Evolutionary conservation across 2,888 invertebrate genomes (phyloP), one percentile per base, ranked within the genome.

Genomic region (Pollenia amentaria): DNA sequence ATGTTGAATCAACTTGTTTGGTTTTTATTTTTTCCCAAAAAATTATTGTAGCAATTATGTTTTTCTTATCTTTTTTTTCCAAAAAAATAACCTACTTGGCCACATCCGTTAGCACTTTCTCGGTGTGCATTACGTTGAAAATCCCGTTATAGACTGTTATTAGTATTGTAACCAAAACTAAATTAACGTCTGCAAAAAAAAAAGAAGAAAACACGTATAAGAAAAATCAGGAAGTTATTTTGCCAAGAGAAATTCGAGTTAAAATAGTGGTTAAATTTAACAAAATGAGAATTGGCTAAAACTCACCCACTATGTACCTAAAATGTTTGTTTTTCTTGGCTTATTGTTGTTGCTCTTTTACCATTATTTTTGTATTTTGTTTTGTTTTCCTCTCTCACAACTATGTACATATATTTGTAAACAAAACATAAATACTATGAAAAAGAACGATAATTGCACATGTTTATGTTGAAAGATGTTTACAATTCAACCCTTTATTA

Each of bases 111-210:
- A 77, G 77, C 87, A 81, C 83, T 48, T 76, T 44, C 55, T 67
- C 16, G 77, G 12, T 79, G 88, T 88, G 87, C 88, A 85, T 72
- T 76, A 76, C 78, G 67, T 73, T 76, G 62, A 69, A 77, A 87
- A 81, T 84, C 65, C 81, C 87, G 88, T 88, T 87, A 79, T 76
- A 72, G 79, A 88, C 88, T 88, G 87, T 81, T 73, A 51, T 70
- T 60, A 65, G 44, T 48, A 51, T 76, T 42, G 55, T 80, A 57
- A 65, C 67, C 60, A 85, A 72, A 82, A 62, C 78, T 69, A 42
- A 62, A 64, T 73, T 69, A 80, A 64, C 57, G 53, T 82, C 81
- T 73, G 73, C 82, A 81, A 82, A 75, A 78, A 72, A 18, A 21
- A 42, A 14, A 18, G 4, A 21, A 44, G 48, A 69, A 72, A 60